These are phyloP conservation scores for Philereme transversata DNA, from an alignment of 2,888 invertebrate genomes.

Conservation along the genomic window DNA sequence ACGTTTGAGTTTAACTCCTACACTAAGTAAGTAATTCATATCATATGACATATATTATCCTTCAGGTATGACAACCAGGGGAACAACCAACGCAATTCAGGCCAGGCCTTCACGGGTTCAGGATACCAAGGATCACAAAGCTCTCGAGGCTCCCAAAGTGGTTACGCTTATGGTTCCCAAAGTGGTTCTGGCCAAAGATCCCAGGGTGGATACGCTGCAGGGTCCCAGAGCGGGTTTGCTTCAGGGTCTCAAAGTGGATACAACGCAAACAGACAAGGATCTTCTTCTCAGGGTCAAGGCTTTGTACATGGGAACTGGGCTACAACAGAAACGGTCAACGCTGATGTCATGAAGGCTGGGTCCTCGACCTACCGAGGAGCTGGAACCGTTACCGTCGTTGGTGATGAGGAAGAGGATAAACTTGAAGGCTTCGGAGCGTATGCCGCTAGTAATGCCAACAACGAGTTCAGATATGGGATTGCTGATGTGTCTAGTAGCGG, in stretches of 20 bases:
- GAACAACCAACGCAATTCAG: constrained; percentile 43
- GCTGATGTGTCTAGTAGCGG: constrained; percentile 63
- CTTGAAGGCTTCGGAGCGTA: constrained; percentile 68
- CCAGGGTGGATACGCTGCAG: constrained; percentile 6
- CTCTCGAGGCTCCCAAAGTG: constrained; percentile 13
- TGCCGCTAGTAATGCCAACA: constrained; percentile 69
- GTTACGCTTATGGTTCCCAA: not conserved
- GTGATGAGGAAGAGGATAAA: constrained; percentile 69
- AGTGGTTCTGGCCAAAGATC: constrained; percentile 1
- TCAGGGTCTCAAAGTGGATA: constrained; percentile 21
- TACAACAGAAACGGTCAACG: constrained; percentile 77
- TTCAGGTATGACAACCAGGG: constrained; percentile 55
- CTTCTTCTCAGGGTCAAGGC: constrained; percentile 47
- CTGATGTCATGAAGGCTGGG: constrained; percentile 71
- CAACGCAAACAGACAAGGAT: constrained; percentile 11
- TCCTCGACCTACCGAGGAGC: constrained; percentile 64
- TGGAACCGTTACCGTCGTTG: constrained; percentile 66
- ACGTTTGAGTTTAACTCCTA: no score
- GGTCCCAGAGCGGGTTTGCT: constrained; percentile 5
- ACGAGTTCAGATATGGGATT: constrained; percentile 71
- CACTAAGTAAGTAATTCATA: no score
- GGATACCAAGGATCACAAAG: constrained; percentile 32
- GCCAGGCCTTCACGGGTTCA: constrained; percentile 27
- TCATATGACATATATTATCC: no score
- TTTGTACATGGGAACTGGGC: constrained; percentile 73